Percentiles rank a stretch among this genome's conserved stretches.
Evolutionary conservation across 1,140 invertebrate genomes (phyloP).

Genomic region (Macrotrachela quadricornifera): DNA sequence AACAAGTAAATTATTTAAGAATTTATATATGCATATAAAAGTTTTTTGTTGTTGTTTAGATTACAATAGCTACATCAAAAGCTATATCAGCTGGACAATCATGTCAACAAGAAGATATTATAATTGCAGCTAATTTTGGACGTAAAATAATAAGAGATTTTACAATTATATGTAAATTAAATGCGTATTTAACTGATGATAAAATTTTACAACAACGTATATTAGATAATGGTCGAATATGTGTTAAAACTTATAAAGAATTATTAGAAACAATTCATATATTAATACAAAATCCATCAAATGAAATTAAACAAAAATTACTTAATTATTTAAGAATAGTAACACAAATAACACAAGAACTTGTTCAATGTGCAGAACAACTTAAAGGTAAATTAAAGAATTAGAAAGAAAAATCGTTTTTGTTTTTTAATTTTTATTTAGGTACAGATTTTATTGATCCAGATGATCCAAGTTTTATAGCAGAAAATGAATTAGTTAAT

Average conservation of each 20-base stretch:
- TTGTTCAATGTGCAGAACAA: constrained; percentile 64
- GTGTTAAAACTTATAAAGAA: too few species aligned
- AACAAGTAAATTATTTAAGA: constrained; percentile 37
- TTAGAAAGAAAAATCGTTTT: too few species aligned
- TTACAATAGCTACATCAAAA: constrained; percentile 79
- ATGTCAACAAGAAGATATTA: constrained; percentile 80
- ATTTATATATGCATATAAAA: too few species aligned
- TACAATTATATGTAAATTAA: constrained; percentile 52
- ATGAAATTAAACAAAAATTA: constrained; percentile 44
- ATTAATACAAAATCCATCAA: constrained; percentile 8
- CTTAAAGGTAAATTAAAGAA: constrained; percentile 66
- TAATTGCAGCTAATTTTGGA: constrained; percentile 82
- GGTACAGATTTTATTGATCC: constrained; percentile 71
- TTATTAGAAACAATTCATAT: too few species aligned
- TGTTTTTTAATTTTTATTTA: too few species aligned
- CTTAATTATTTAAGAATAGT: constrained; percentile 53
- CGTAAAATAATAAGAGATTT: constrained; percentile 82
- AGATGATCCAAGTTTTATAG: constrained; percentile 85
- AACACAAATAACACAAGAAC: constrained; percentile 65
- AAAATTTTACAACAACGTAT: constrained; percentile 18
- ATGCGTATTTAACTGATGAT: too few species aligned
- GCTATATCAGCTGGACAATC: constrained; percentile 81
- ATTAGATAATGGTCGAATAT: constrained; percentile 21
- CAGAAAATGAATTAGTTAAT: constrained; percentile 87
- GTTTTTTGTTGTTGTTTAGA: too few species aligned